Evolutionary conservation across 2,113 vertebrate species (phyloP).

Genomic region (mouse (Mus musculus)): GRCm39 chr11:102585501-102586000

Average conservation of each 20-base stretch:
- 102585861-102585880: fast-evolving
- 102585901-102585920: conserved; percentile 24
- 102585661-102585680: neutral
- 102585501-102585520: neutral
- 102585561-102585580: neutral
- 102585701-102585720: neutral
- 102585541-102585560: conserved; percentile 10
- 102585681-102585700: neutral
- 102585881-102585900: neutral
- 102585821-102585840: conserved; percentile 32
- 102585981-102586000: too few relatives aligned
- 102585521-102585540: neutral
- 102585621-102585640: neutral
- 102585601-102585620: conserved; percentile 36
- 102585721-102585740: neutral
- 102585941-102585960: neutral
- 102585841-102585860: neutral
- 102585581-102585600: neutral
- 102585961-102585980: neutral
- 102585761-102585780: neutral
- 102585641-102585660: neutral
- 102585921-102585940: neutral
- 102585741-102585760: neutral
- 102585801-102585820: neutral
- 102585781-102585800: neutral